Evolutionary conservation across 2,888 invertebrate species (phyloP), one percentile per base, ranked within the genome.

Genomic region (Notodonta ziczac): DNA sequence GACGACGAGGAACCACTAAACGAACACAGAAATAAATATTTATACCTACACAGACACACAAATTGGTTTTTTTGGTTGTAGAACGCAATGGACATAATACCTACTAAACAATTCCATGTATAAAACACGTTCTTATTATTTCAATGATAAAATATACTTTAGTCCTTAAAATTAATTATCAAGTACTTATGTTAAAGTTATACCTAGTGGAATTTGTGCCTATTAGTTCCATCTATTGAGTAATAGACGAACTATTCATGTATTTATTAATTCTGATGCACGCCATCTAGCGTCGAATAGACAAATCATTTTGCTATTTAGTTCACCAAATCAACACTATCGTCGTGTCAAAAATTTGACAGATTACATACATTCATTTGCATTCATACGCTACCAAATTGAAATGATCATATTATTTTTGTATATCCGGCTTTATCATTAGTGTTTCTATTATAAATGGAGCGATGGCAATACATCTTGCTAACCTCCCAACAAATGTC

Each of bases 201-300:
- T 24, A 24, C 24, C 24, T 2, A 24, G 24, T 24, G 24, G 44
- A 13, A 44, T 44, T 12, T 44, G 44, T 44, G 46, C 4, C 46
- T 46, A n/a, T 10, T 46, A 46, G 46, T 50, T 10, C 8, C 44
- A 56, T 56, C 39, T 35, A 13, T 44, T 6, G 39, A 13, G 5
- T 10, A 44, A 44, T 50, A 8, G 50, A 46, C n/a, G 3, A 55
- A 16, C n/a, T 14, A 55, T 6, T 32, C 24, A n/a, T 5, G 13
- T n/a, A n/a, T 5, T 6, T n/a, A 46, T n/a, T n/a, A 9, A 5
- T 46, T 2, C 9, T 6, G 48, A n/a, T n/a, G 5, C 9, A 7
- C 32, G 55, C 59, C 65, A 76, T 66, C 74, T 76, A 0, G 24
- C 61, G 56, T 0, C 42, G 7, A 64, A 46, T 75, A 70, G 65